Percentiles rank a stretch among this genome's conserved stretches.
These are phyloP conservation scores for Schizotus pectinicornis DNA, from an alignment of 2,888 invertebrate genomes.

Conservation along the genomic window DNA sequence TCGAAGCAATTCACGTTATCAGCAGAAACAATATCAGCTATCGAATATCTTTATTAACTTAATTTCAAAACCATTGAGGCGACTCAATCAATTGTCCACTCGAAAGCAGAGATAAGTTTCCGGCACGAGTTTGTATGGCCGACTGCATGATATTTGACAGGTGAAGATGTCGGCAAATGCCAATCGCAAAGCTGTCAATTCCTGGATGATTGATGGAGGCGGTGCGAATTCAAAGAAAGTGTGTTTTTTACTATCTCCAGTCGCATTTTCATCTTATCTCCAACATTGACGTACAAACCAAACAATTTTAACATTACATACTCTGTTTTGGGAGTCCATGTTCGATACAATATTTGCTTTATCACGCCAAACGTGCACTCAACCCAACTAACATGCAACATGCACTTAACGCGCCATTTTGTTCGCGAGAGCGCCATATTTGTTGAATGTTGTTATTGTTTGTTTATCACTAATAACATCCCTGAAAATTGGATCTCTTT, in stretches of 20 bases:
- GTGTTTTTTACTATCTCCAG: constrained; percentile 27
- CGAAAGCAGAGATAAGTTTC: neutral
- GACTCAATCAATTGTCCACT: constrained; percentile 3
- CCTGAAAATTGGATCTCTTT: too few relatives aligned
- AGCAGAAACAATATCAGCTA: constrained; percentile 25
- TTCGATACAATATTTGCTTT: constrained; percentile 15
- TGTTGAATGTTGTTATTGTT: too few relatives aligned
- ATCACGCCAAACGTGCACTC: neutral
- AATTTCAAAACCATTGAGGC: constrained; percentile 21
- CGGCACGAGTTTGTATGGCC: constrained; percentile 15
- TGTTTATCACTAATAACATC: too few relatives aligned
- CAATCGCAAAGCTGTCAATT: constrained; percentile 52
- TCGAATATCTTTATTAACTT: constrained; percentile 28
- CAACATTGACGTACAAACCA: constrained; percentile 33
- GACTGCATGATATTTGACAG: constrained; percentile 45
- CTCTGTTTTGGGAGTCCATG: constrained; percentile 31
- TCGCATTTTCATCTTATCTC: constrained; percentile 35
- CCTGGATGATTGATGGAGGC: constrained; percentile 51
- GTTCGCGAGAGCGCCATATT: too few relatives aligned
- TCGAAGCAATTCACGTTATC: constrained; percentile 23
- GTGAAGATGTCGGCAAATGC: constrained; percentile 55
- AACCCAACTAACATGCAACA: neutral
- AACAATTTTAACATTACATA: constrained; percentile 30
- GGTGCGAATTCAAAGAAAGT: constrained; percentile 39
- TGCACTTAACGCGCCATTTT: neutral